Conservation (phyloP, 2,113 vertebrate genomes). For the Mirounga angustirostris region DNA sequence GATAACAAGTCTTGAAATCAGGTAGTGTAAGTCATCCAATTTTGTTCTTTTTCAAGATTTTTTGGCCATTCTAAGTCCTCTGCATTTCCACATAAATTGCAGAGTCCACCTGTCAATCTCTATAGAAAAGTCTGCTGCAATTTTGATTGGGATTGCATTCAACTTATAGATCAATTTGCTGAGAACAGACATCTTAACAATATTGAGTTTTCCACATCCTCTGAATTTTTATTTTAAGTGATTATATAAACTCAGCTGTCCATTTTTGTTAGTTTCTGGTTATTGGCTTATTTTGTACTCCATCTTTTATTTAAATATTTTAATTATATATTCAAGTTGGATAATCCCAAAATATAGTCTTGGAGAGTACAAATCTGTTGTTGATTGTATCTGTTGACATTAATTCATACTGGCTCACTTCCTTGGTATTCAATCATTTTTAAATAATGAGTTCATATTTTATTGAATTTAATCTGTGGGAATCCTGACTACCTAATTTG, state of each 20-base stretch:
- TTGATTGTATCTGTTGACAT: conserved; percentile 1
- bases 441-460: not conserved
- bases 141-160: not conserved
- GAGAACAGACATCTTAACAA: not conserved
- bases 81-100: not conserved
- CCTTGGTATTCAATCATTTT: conserved; percentile 4
- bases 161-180: not conserved
- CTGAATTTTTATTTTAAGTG: conserved; percentile 28
- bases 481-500: not conserved
- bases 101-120: not conserved
- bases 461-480: conserved; percentile 14
- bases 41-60: conserved; percentile 24
- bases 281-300: not conserved
- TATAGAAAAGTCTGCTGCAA: not conserved
- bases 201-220: not conserved
- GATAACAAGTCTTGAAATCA: not conserved
- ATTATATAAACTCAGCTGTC: not conserved
- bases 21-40: not conserved
- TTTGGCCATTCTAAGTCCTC: not conserved
- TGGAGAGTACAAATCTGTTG: not conserved
- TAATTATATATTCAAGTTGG: not conserved
- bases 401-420: conserved; percentile 17
- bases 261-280: not conserved
- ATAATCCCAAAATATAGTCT: conserved; percentile 17
- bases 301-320: not conserved